A percentile compares a stretch with the other conserved stretches of the same genome.
These are phyloP conservation scores for Rhabdomys dilectus DNA, from an alignment of 2,113 vertebrate species.

Conservation along the genomic window DNA sequence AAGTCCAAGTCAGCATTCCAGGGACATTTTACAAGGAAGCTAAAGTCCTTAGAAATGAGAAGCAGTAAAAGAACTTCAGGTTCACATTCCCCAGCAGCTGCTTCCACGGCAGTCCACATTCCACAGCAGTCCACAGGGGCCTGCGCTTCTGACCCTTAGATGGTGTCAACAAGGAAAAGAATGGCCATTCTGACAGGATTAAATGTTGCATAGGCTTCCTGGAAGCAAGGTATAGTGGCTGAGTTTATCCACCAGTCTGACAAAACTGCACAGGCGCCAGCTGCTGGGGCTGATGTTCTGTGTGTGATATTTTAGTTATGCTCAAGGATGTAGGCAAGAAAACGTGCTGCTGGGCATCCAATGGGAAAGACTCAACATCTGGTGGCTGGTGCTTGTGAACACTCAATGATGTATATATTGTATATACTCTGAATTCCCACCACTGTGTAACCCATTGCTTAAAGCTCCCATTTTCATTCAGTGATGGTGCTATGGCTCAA, in stretches of 20 bases:
- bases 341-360: background rate
- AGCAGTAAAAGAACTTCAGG: background rate
- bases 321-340: background rate
- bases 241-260: background rate
- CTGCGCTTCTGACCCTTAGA: constrained; percentile 29
- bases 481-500: background rate
- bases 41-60: constrained; percentile 49
- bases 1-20: constrained; percentile 47
- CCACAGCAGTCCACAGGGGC: background rate
- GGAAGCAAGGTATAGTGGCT: background rate
- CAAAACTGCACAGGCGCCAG: background rate
- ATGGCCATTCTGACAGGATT: background rate
- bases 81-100: background rate
- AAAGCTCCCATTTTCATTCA: background rate
- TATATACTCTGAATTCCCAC: fast-evolving
- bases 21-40: constrained; percentile 7
- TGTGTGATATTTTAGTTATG: background rate
- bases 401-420: background rate
- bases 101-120: background rate
- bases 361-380: background rate
- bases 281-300: background rate
- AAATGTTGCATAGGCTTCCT: background rate
- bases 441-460: background rate
- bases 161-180: constrained; percentile 46
- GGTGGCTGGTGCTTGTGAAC: fast-evolving